These are phyloP conservation scores for Myiopsitta monachus DNA, from an alignment of 2,113 vertebrate genomes.

Conservation along the genomic window DNA sequence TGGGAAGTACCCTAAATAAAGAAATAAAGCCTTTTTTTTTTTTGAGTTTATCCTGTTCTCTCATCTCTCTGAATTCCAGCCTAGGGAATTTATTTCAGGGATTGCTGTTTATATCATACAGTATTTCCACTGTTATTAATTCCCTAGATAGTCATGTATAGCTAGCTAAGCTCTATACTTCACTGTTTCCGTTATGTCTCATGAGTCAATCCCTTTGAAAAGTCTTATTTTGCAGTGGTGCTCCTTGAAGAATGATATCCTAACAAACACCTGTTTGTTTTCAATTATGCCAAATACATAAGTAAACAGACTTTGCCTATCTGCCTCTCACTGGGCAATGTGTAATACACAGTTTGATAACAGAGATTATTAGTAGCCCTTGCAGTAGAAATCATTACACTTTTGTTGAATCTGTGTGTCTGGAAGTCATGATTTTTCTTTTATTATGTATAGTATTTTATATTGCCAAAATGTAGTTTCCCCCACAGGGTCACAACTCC, in stretches of 20 bases:
- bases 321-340: conserved; percentile 16
- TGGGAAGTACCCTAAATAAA: not conserved
- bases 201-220: not conserved
- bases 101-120: not conserved
- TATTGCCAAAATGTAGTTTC: not conserved
- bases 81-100: not conserved
- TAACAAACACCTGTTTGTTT: conserved; percentile 38
- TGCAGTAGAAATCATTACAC: not conserved
- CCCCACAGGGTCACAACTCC: not conserved
- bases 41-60: not conserved
- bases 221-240: not conserved
- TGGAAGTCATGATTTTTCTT: not conserved
- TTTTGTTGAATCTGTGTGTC: not conserved
- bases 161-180: not conserved
- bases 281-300: conserved; percentile 2
- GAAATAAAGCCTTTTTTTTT: not conserved
- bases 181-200: not conserved
- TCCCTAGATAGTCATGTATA: not conserved
- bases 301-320: conserved; percentile 15
- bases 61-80: not conserved
- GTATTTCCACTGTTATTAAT: not conserved
- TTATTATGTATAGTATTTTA: not conserved
- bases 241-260: conserved; percentile 28
- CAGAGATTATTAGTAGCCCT: not conserved
- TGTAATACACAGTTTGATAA: not conserved